Evolutionary conservation across 2,113 vertebrate species (phyloP).

Genomic region (Tetraodon nigroviridis): DNA sequence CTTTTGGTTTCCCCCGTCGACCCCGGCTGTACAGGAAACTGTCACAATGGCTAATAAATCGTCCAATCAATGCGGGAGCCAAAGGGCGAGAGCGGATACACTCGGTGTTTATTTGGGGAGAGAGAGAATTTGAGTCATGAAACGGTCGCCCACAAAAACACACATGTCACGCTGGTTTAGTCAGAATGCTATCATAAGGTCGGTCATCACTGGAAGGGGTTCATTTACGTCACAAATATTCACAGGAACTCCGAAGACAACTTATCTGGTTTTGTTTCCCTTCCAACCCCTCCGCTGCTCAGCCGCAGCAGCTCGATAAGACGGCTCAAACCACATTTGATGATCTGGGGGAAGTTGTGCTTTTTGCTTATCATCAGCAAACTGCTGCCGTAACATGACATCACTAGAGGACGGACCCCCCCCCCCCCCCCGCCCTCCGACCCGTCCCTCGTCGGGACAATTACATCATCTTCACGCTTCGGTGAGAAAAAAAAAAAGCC

Average conservation of each 20-base stretch:
- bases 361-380: conserved; percentile 62
- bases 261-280: conserved; percentile 17
- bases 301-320: conserved; percentile 39
- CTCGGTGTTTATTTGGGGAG: conserved; percentile 54
- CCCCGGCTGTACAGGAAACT: conserved; percentile 70
- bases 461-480: conserved; percentile 44
- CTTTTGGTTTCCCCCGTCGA: conserved; percentile 67
- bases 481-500: not conserved
- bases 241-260: not conserved
- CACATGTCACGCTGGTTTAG: not conserved
- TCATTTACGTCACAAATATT: not conserved
- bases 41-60: conserved; percentile 80
- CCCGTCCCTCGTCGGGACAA: conserved; percentile 15
- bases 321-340: conserved; percentile 37
- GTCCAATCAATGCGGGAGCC: conserved; percentile 61
- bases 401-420: conserved; percentile 47
- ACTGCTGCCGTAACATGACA: conserved; percentile 64
- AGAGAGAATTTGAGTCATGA: conserved; percentile 32
- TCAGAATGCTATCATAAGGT: conserved; percentile 1
- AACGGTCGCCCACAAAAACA: not conserved
- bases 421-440: conserved; percentile 32
- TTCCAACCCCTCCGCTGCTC: conserved; percentile 19
- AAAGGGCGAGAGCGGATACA: conserved; percentile 30
- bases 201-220: conserved; percentile 16
- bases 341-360: conserved; percentile 42